Evolutionary conservation across 2,888 invertebrate species (phyloP), one percentile per base, ranked within the genome.

Genomic region (Calameuta idolon): DNA sequence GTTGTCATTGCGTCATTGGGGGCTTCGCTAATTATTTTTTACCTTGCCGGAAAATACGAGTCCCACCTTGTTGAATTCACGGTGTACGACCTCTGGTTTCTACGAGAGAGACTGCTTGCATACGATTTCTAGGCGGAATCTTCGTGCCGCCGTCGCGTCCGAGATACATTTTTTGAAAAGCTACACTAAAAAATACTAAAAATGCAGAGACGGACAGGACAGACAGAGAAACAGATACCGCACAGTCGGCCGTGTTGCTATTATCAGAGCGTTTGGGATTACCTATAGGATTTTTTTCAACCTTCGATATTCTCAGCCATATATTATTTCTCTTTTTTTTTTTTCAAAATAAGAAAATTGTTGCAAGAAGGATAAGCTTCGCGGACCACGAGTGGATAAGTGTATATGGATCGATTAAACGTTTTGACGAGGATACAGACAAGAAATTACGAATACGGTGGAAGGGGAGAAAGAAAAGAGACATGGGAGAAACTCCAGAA

Each of bases 1-100:
- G 85, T 55, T 55, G 55, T 87, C 85, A 85, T 87, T 88, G 85
- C 90, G 89, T 88, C 88, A 89, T 85, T 89, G 91, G 91, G 91
- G 91, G 90, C 88, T 91, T 89, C 86, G 88, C 88, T 91, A 89
- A 83, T 79, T 55, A 55, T 55, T 55, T 84, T 82, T 87, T 87
- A 87, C 87, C 87, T 88, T 88, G 87, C 86, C 88, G 84, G 82
- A 35, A 34, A 34, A 55, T 9, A 55, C 55, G 55, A 55, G 55
- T 55, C 55, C 55, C 55, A 55, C 55, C 55, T 55, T 55, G 55
- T 55, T 55, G 55, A 55, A 55, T 55, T 55, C 55, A 55, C 55
- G 55, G 55, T 55, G 55, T 15, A 55, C 23, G 55, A 55, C 23
- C 55, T 55, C 55, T 55, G 55, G 55, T 55, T 55, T 55, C 55